Evolutionary conservation across 2,888 invertebrate genomes (phyloP), one percentile per base, ranked within the genome.

Genomic region (Trissonchulus latispiculum): DNA sequence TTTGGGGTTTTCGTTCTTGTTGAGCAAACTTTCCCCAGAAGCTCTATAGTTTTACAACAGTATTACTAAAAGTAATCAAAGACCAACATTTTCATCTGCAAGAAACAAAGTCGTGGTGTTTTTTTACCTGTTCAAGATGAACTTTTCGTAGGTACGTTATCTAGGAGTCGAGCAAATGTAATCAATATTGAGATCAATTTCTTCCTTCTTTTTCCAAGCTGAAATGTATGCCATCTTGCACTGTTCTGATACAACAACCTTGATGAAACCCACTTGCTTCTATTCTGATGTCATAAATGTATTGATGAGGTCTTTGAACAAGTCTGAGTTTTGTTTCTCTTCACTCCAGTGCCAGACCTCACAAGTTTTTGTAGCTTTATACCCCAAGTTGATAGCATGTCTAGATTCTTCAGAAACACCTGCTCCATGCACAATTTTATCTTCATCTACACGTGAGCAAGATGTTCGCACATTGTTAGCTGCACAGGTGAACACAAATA

Each of bases 401-500:
- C n/a, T 59, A 15, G n/a, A n/a, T 59, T 59, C 59, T 59, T 18
- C 15, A 18, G 59, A 18, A n/a, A 59, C 59, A 15, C 59, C 15
- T 15, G 59, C 59, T 18, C 59, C 59, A n/a, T n/a, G 59, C n/a
- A 15, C 15, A n/a, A 59, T n/a, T 59, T n/a, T 15, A 15, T 59
- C 59, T n/a, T 59, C 59, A n/a, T 59, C 59, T n/a, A n/a, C n/a
- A 59, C n/a, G 59, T 59, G 15, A n/a, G n/a, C 59, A 59, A 15
- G n/a, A n/a, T n/a, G n/a, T n/a, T n/a, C 79, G 76, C 15, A 77
- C 77, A 23, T 79, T 77, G 0, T 31, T 64, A 71, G 78, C 78
- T 0, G n/a, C 28, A 74, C 80, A 81, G 1, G 75, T 66, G 75
- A 59, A 75, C 80, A 80, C 3, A 81, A 72, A 1, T 78, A 74